Evolutionary conservation across 2,888 invertebrate species (phyloP), one percentile per base, ranked within the genome.

Genomic region (Branchipolynoe longqiensis): DNA sequence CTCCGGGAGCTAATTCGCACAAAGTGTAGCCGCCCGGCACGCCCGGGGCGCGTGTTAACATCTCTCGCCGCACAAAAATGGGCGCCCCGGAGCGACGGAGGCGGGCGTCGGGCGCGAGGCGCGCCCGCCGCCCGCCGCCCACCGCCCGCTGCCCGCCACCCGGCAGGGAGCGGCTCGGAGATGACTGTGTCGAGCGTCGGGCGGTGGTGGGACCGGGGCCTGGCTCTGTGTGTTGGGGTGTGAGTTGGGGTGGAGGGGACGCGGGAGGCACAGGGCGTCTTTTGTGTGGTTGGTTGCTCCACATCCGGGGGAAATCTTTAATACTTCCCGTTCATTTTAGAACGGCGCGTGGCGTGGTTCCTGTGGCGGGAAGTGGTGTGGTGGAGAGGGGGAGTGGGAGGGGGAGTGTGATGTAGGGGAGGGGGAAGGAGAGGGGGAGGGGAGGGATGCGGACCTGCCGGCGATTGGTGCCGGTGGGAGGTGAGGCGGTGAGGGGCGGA

Each of bases 221-320:
- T n/a, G 73, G n/a, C 36, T 28, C 31, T 8, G 31, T 28, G 25
- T 28, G 8, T n/a, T 1, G 64, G n/a, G 36, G 3, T 18, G 2
- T 28, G 64, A 18, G 64, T 25, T 3, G 31, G 6, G 56, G 25
- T 1, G 25, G n/a, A 4, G 69, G 1, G 36, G 69, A 14, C 36
- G 38, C 62, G 36, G 6, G 4, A 33, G 22, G 38, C 69, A 12
- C 64, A n/a, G 4, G 1, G 36, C 33, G 48, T 41, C 41, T 78
- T 78, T 41, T 41, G 78, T 54, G 25, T 41, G 78, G 25, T 78
- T 48, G 41, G 78, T 1, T 28, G n/a, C 28, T 31, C 78, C 48
- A 14, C 41, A 78, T 78, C 78, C 78, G 78, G 78, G 25, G 41
- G 48, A 78, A 40, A 41, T 54, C 69, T 69, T 69, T 69, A 69